Evolutionary conservation across 53 echinoderm and acorn worm species (phyloP).

Genomic region (Astropecten irregularis): DNA sequence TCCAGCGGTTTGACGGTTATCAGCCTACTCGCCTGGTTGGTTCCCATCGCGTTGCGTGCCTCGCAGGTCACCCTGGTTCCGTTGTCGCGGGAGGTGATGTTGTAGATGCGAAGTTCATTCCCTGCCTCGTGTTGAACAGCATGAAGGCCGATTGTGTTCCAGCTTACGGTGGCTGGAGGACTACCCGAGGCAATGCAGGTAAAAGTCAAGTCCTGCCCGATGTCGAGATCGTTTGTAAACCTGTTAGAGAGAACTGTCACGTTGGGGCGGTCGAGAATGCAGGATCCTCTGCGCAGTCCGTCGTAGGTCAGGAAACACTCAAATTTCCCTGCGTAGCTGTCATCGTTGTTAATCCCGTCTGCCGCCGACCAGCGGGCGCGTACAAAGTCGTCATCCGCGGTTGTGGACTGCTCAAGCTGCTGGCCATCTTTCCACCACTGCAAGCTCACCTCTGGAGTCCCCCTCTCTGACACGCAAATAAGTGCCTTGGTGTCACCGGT

Average conservation of each 20-base stretch:
- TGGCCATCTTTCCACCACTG: constrained; percentile 45
- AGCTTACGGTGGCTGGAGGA: constrained; percentile 7
- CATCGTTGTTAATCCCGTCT: not conserved
- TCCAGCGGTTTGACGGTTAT: constrained; percentile 16
- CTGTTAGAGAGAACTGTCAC: not conserved
- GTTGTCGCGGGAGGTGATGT: constrained; percentile 32
- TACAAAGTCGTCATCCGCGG: not conserved
- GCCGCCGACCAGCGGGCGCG: not conserved
- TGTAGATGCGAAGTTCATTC: constrained; percentile 4
- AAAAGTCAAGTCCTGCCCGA: not conserved
- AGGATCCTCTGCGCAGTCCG: not conserved
- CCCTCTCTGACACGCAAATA: constrained; percentile 23
- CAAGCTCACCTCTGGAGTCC: constrained; percentile 19
- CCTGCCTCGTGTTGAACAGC: not conserved
- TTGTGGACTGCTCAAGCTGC: not conserved
- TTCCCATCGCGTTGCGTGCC: constrained; percentile 27
- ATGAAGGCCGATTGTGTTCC: not conserved
- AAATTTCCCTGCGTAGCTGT: not conserved
- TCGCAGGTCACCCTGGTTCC: constrained; percentile 11
- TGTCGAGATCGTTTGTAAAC: not conserved
- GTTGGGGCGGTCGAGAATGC: constrained; percentile 30
- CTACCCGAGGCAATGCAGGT: constrained; percentile 11
- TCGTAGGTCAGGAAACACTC: constrained; percentile 31
- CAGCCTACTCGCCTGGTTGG: constrained; percentile 12
- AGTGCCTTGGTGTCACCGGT: not conserved